Evolutionary conservation across 1,140 invertebrate species (phyloP).

Genomic region (Delia radicum): DNA sequence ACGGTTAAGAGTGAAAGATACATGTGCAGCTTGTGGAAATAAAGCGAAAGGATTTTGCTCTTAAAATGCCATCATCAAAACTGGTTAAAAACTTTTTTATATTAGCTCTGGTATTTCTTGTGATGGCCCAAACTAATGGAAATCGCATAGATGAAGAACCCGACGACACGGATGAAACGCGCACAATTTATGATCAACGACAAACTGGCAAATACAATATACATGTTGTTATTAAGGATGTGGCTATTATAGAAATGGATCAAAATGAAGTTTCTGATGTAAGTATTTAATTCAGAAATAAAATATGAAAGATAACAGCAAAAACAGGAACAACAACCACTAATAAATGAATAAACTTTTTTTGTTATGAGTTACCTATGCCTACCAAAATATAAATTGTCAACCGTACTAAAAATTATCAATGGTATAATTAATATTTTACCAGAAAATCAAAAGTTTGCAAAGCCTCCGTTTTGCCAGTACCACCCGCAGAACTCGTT

Average conservation of each 20-base stretch:
- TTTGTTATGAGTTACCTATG: neutral
- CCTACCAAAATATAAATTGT: neutral
- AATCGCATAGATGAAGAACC: neutral
- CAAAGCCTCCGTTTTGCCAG: too few species aligned
- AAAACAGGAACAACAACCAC: too few species aligned
- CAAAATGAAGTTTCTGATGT: conserved; percentile 61
- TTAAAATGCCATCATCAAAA: neutral
- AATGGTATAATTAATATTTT: too few species aligned
- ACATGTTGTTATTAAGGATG: conserved; percentile 74
- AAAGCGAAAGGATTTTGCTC: neutral
- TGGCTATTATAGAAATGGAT: conserved; percentile 70
- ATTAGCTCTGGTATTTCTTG: neutral
- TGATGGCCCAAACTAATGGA: neutral
- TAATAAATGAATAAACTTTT: conserved; percentile 11
- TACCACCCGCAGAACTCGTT: too few species aligned
- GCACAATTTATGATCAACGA: conserved; percentile 66
- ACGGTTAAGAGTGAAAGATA: neutral
- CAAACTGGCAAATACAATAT: conserved; percentile 77
- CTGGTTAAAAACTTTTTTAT: neutral
- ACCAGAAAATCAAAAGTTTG: too few species aligned
- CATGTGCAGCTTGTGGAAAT: neutral
- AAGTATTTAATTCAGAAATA: conserved; percentile 37
- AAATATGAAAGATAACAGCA: too few species aligned
- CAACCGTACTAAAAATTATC: neutral
- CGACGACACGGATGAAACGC: conserved; percentile 17